Evolutionary conservation across 2,888 invertebrate genomes (phyloP).

Genomic region (Conus canariensis): DNA sequence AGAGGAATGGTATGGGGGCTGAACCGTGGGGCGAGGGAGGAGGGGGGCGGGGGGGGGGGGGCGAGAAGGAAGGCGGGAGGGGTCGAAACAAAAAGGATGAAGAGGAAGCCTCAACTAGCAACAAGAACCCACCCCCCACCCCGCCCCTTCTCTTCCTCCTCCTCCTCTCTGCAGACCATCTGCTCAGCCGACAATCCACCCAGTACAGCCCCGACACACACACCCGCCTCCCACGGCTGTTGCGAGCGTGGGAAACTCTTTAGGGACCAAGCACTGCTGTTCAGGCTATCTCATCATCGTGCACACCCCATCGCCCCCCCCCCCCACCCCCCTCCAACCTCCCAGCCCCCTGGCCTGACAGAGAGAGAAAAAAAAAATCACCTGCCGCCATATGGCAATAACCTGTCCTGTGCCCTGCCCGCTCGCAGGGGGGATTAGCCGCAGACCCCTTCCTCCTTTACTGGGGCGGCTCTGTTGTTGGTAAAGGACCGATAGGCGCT

Average conservation of each 20-base stretch:
- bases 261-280: no score
- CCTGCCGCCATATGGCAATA: constrained; percentile 7
- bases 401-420: not conserved
- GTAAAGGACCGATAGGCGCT: no score
- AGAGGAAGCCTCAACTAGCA: not conserved
- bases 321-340: not conserved
- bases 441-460: no score
- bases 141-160: no score
- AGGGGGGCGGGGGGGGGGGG: not conserved
- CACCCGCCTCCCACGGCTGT: no score
- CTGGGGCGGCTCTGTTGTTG: no score
- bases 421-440: no score
- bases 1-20: no score
- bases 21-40: not conserved
- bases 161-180: not conserved
- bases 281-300: not conserved
- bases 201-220: no score
- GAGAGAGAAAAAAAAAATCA: no score
- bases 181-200: not conserved
- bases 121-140: not conserved
- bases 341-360: not conserved
- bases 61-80: not conserved
- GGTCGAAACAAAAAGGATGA: not conserved
- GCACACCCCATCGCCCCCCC: not conserved
- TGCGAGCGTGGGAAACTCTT: not conserved